Evolutionary conservation across 2,113 vertebrate species (phyloP).

Genomic region (Bungarus multicinctus): DNA sequence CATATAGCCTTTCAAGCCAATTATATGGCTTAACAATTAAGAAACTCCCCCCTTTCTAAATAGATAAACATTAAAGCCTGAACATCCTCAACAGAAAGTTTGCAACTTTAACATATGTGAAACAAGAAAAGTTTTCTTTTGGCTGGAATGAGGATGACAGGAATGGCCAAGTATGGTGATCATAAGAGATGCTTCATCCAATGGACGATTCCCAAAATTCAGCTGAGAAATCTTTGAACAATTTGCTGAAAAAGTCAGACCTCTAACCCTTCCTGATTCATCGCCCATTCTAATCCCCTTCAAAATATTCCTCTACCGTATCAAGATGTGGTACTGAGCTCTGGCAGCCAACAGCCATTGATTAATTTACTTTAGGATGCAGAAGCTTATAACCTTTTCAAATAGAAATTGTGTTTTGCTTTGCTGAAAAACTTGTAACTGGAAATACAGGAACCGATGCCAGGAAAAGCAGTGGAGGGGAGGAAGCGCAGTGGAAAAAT

Average conservation of each 20-base stretch:
- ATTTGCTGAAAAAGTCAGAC: slow-evolving; percentile 38
- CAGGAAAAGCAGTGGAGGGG: slow-evolving; percentile 47
- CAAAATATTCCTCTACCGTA: slow-evolving; percentile 42
- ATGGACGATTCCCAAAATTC: slow-evolving; percentile 43
- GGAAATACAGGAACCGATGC: slow-evolving; percentile 54
- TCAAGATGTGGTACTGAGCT: slow-evolving; percentile 38
- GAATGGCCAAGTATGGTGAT: neutral
- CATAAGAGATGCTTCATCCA: slow-evolving; percentile 34
- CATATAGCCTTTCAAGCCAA: neutral
- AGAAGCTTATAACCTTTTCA: slow-evolving; percentile 62
- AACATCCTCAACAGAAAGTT: neutral
- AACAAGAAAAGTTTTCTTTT: neutral
- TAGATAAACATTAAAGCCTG: slow-evolving; percentile 28
- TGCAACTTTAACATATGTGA: neutral
- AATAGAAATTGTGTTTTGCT: slow-evolving; percentile 61
- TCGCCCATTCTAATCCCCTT: slow-evolving; percentile 12
- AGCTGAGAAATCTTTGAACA: slow-evolving; percentile 45
- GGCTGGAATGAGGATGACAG: neutral
- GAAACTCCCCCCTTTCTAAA: slow-evolving; percentile 14
- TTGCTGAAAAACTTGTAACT: slow-evolving; percentile 60
- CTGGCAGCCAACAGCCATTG: slow-evolving; percentile 56
- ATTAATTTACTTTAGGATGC: slow-evolving; percentile 58
- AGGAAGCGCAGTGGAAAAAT: slow-evolving; percentile 32
- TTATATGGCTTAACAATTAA: neutral
- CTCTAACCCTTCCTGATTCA: slow-evolving; percentile 52